A percentile compares a stretch with the other conserved stretches of the same genome.
phyloP scores from a whole-genome alignment of 2,113 vertebrate species.

The Loxodonta africana region DNA sequence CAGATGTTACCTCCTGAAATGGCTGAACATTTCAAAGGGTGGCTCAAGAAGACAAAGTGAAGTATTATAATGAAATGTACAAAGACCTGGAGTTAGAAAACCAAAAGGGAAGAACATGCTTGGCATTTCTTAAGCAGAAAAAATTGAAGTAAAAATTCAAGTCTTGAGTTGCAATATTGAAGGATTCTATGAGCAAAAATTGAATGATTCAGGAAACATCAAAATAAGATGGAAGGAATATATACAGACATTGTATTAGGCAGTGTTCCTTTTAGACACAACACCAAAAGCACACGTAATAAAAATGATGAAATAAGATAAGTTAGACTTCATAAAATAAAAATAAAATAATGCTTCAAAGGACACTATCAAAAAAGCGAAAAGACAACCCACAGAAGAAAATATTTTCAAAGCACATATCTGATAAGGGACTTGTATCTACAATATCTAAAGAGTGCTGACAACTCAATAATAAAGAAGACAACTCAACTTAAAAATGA shows the following conservation, averaged over 20 bases:
- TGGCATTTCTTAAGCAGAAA: background rate
- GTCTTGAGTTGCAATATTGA: background rate
- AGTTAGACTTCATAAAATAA: background rate
- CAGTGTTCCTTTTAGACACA: background rate
- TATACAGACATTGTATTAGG: background rate
- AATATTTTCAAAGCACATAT: conserved; percentile 1
- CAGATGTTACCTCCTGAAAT: background rate
- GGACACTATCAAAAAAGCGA: background rate
- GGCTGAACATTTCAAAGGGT: background rate
- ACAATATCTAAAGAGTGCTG: background rate
- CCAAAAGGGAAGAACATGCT: background rate
- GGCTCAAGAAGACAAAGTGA: background rate
- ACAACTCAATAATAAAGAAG: too few relatives aligned
- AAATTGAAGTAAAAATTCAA: background rate
- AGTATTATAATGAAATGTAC: background rate
- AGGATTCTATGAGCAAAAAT: background rate
- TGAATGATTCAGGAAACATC: background rate
- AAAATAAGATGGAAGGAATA: background rate
- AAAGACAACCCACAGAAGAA: background rate
- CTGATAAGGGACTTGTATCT: background rate
- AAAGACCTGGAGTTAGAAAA: background rate
- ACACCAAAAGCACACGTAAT: background rate
- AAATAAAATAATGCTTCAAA: background rate
- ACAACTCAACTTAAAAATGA: too few relatives aligned
- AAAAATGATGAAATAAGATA: background rate